Evolutionary conservation across 2,113 vertebrate species (phyloP), one percentile per base, ranked within the genome.

Genomic region (Sigmodon hispidus): DNA sequence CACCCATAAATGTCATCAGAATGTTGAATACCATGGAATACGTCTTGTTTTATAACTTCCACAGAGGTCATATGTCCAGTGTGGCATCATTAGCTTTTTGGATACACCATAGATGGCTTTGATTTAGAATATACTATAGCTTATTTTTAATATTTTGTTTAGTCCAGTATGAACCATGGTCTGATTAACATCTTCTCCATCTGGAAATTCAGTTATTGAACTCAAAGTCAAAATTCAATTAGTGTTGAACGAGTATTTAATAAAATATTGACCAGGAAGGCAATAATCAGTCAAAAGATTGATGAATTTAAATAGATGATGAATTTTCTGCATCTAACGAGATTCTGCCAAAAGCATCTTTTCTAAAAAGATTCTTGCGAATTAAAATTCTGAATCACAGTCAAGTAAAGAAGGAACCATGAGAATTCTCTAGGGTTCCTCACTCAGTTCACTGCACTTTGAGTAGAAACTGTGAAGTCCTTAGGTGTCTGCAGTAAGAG

Each of bases 71-170:
- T 0, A n/a, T 59, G 15, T 81, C n/a, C 52, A 59, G 12, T 21
- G 45, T n/a, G 19, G 21, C 34, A 10, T 15, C 5, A 0, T 24
- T 21, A 1, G 5, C 22, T 40, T 65, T 10, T 0, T 2, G 1
- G 2, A 43, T n/a, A 73, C 21, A 48, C 7, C 22, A 16, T 10
- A n/a, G 40, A 76, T 29, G 87, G 48, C 3, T 34, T 52, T 50
- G 1, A 24, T 75, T 34, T 24, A 2, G 31, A n/a, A 11, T 3
- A 34, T 1, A 3, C 0, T 61, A 3, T 12, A 36, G 0, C 21
- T n/a, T 29, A 31, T 22, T 69, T 84, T 48, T 2, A 43, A 10
- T 59, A 3, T 55, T 96, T 92, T 43, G 31, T 45, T 40, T 57
- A 29, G 5, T 22, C 48, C 15, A 31, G 0, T 21, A 11, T 48